Percentiles rank a stretch among this genome's conserved stretches.
These are phyloP conservation scores for Agapornis canus DNA, from an alignment of 2,797 vertebrate genomes.

Conservation along the genomic window DNA sequence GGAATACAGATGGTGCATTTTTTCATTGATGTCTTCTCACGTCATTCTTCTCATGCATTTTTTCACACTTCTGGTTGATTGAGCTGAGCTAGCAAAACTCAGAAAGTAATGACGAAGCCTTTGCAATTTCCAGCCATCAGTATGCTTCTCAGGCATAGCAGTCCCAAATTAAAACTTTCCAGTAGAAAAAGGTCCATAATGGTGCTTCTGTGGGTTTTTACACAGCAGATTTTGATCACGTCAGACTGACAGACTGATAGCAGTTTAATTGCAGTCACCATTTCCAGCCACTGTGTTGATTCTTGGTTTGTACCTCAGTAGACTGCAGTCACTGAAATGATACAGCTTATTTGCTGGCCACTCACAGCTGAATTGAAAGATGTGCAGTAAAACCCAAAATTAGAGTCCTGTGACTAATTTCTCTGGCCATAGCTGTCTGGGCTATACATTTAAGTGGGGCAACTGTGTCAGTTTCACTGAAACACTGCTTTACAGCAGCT, in stretches of 20 bases:
- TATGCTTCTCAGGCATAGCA: background rate
- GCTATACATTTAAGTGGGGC: background rate
- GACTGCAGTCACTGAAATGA: background rate
- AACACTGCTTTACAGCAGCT: background rate
- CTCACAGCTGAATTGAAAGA: background rate
- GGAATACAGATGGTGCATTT: background rate
- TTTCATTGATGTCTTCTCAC: background rate
- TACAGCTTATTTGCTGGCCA: background rate
- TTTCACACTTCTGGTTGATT: background rate
- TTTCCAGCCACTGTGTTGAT: background rate
- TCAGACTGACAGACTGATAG: background rate
- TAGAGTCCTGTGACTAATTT: background rate
- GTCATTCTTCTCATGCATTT: background rate
- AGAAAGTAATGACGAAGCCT: background rate
- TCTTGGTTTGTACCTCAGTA: background rate
- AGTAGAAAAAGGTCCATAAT: background rate
- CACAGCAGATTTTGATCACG: fast-evolving
- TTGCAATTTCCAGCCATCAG: background rate
- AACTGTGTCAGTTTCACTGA: background rate
- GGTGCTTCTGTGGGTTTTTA: background rate
- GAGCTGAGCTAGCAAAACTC: background rate
- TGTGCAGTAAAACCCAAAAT: background rate
- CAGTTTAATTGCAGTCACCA: background rate
- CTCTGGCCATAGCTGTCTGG: background rate
- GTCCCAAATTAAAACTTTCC: background rate